Evolutionary conservation across 1,140 invertebrate genomes (phyloP), one percentile per base, ranked within the genome.

Genomic region (Lutraria rhynchaena): DNA sequence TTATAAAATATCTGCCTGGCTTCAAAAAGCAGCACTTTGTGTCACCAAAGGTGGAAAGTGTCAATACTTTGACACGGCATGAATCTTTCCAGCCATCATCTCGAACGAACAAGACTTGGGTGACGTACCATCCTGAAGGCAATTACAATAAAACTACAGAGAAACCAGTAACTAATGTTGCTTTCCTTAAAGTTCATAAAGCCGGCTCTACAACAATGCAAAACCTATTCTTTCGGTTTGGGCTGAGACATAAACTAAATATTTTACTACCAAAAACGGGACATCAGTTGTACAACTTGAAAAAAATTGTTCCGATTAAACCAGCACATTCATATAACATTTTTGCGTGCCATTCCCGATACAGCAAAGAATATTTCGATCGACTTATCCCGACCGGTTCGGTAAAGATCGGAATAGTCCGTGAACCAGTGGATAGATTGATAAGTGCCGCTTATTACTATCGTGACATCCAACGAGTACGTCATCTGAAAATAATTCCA

Each of bases 161-260:
- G n/a, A n/a, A n/a, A n/a, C n/a, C n/a, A 41, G 37, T 41, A 57
- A 70, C 51, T 13, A 53, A 70, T 51, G 24, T 81, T n/a, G 77
- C 51, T 13, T 81, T 81, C 55, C 35, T 81, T 3, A 84, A 87
- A 81, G 83, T 85, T 0, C 87, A 94, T 87, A 94, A 94, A 89
- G 93, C 93, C 73, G 93, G 91, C 3, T 93, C 93, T 41, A 91
- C 90, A 27, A 93, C 93, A 1, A 81, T 93, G 15, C 93, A 93
- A 80, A 93, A 93, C 82, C 92, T 94, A 49, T 85, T 94, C 4
- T 86, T 93, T 83, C 81, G 93, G n/a, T 93, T 90, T 86, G 93
- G 91, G 9, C 85, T 94, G 78, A 93, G 91, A 31, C 90, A 90
- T 24, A 94, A 94, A 80, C 88, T 93, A 22, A 87, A 88, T 51